These are phyloP conservation scores for Lissonota sp. DNA, from an alignment of 2,888 invertebrate genomes.

Conservation along the genomic window DNA sequence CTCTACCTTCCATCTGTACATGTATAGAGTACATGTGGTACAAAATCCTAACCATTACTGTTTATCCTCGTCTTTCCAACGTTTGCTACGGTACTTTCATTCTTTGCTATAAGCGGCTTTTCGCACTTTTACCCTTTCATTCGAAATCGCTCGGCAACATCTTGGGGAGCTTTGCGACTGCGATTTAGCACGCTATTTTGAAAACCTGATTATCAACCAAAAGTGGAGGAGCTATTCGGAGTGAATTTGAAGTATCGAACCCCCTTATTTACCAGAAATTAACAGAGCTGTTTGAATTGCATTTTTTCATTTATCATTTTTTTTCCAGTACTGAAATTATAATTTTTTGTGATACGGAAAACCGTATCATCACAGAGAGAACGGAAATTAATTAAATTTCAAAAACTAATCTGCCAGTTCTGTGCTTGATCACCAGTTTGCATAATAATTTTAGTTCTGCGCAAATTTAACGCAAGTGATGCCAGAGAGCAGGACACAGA, in stretches of 20 bases:
- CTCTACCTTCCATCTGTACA: background rate
- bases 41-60: constrained; percentile 32
- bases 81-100: constrained; percentile 24
- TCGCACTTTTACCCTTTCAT: constrained; percentile 47
- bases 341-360: no score
- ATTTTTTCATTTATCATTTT: no score
- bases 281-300: no score
- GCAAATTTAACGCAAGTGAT: constrained; percentile 9
- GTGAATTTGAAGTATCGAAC: no score
- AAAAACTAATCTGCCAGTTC: constrained; percentile 25
- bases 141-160: constrained; percentile 33
- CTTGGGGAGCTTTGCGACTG: background rate
- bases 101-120: constrained; percentile 57
- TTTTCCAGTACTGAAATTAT: no score
- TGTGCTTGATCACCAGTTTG: constrained; percentile 17
- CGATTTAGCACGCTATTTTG: constrained; percentile 7
- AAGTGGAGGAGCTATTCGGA: background rate
- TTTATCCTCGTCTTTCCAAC: constrained; percentile 16
- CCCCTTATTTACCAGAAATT: no score
- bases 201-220: background rate
- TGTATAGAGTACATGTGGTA: constrained; percentile 3
- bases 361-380: no score
- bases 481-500: background rate
- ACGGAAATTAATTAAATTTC: background rate
- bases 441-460: constrained; percentile 39